phyloP scores from a whole-genome alignment of 2,113 vertebrate genomes.

The Ceyx melanurus region DNA sequence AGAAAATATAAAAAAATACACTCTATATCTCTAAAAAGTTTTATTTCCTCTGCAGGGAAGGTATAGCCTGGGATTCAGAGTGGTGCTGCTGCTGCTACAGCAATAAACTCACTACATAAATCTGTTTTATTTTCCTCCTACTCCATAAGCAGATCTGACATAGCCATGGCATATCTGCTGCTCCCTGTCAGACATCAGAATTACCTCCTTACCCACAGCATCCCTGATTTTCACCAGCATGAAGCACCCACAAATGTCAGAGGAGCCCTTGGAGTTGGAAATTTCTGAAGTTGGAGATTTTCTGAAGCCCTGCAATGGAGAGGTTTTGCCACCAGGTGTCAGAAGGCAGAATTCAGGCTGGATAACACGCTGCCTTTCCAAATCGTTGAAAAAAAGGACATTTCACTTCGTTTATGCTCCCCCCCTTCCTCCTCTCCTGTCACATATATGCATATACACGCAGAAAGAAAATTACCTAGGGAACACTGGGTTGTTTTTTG shows the following conservation, averaged over 20 bases:
- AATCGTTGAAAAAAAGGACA: not conserved
- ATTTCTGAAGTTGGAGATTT: not conserved
- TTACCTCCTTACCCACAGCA: not conserved
- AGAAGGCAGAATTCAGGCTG: not conserved
- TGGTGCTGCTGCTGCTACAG: not conserved
- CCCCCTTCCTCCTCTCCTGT: not conserved
- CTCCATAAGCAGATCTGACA: not conserved
- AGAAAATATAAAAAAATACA: not conserved
- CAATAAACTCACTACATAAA: not conserved
- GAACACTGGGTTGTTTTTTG: not conserved
- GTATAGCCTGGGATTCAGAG: not conserved
- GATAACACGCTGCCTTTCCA: rapidly evolving
- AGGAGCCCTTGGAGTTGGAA: not conserved
- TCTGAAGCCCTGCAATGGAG: conserved; percentile 3
- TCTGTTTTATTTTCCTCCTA: not conserved
- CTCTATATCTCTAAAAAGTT: not conserved
- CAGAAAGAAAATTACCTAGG: not conserved
- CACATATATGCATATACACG: not conserved
- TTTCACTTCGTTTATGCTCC: not conserved
- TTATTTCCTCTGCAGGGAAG: not conserved
- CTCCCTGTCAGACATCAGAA: not conserved
- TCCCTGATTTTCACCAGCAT: not conserved
- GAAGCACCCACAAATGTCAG: not conserved
- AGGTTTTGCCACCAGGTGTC: conserved; percentile 54
- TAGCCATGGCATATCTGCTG: not conserved